Base-by-base conservation (phyloP, 2,888 invertebrate genomes). In the Habroteleia sp. region DNA sequence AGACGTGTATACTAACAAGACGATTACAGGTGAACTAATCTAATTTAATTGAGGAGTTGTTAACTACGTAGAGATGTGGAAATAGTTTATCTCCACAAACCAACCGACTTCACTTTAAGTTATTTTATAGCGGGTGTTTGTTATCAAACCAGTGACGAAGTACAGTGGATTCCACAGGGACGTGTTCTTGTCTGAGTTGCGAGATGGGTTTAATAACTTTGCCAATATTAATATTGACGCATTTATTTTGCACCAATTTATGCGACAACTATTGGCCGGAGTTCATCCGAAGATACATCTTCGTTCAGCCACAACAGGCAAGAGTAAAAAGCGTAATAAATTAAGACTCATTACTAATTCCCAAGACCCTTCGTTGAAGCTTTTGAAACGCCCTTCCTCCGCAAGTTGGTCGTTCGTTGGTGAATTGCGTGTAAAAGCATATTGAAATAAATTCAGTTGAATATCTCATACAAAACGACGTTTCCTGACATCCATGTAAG, bases 1-100 rank as follows among this genome's bases (percentile, higher is more conserved):
- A n/a, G n/a, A n/a, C n/a, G n/a, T n/a, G n/a, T n/a, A n/a, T n/a
- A n/a, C n/a, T n/a, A n/a, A n/a, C n/a, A 20, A 58, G 56, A 33
- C 56, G 33, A 42, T 42, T 42, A 13, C 56, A 14, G 6, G 10
- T 58, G 42, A 14, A 42, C 44, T 58, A 58, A 44, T 58, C 35
- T 44, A 58, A 58, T 44, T 44, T 25, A 58, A 58, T 58, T 44
- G 35, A 33, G 58, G 58, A 58, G 58, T 58, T 44, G 58, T 25
- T 35, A 58, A 60, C 37, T 60, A 46, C 46, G 27, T 46, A 48
- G 46, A 37, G n/a, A n/a, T 13, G 39, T 8, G 48, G 39, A 11
- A 48, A 39, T 14, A 62, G 60, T 62, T 62, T 62, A 48, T 42
- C 60, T n/a, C n/a, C 60, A 60, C 60, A 44, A 60, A 44, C 46